Percentiles rank a stretch among this genome's conserved stretches.
Evolutionary conservation across 37 sponge, comb jelly and placozoan genomes (phyloP).

Genomic region (Crambe crambe): DNA sequence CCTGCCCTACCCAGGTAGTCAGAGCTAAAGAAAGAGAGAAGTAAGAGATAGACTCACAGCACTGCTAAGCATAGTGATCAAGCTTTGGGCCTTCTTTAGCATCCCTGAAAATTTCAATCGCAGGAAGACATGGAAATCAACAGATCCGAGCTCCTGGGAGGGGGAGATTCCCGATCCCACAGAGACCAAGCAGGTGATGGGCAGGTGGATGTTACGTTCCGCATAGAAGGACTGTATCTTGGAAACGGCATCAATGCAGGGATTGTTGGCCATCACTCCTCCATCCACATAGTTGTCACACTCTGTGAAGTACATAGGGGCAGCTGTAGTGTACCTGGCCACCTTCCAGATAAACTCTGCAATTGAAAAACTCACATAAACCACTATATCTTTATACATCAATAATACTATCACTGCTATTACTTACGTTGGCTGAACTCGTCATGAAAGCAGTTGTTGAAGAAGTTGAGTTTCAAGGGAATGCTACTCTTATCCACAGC

Average conservation of each 20-base stretch:
- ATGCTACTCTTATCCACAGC: conserved; percentile 54
- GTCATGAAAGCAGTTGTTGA: conserved; percentile 70
- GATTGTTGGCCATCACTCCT: conserved; percentile 67
- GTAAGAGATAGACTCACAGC: conserved; percentile 30
- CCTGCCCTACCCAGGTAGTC: too few species aligned
- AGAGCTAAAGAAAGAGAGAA: background rate
- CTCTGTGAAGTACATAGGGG: conserved; percentile 59
- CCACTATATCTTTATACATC: background rate
- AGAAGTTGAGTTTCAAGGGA: conserved; percentile 34
- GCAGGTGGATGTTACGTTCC: background rate
- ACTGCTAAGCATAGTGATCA: conserved; percentile 40
- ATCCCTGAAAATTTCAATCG: conserved; percentile 5
- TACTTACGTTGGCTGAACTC: conserved; percentile 50
- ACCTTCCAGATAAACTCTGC: conserved; percentile 68
- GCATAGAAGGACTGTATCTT: conserved; percentile 29
- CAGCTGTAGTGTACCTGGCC: conserved; percentile 47
- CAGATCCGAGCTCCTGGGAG: conserved; percentile 33
- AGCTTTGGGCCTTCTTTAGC: conserved; percentile 14
- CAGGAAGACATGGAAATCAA: conserved; percentile 39
- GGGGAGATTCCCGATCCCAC: conserved; percentile 54
- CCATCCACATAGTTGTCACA: conserved; percentile 70
- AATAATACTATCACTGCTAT: background rate
- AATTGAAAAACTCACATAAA: too few species aligned
- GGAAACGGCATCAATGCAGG: conserved; percentile 40
- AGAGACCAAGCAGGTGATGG: conserved; percentile 38